Evolutionary conservation across 2,888 invertebrate genomes (phyloP).

Genomic region (Hirtodrosophila duncani): DNA sequence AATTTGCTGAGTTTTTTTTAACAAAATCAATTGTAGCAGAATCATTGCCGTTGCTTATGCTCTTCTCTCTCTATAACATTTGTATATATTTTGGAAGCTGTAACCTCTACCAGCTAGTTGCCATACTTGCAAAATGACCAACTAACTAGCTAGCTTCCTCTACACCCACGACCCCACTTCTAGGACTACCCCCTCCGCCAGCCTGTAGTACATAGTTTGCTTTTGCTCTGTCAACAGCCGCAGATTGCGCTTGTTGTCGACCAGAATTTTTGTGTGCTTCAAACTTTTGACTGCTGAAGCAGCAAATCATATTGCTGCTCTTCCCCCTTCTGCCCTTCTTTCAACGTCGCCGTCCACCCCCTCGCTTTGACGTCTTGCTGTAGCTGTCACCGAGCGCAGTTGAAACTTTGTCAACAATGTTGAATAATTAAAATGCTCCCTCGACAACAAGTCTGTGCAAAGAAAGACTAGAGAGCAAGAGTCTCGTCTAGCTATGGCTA

Average conservation of each 20-base stretch:
- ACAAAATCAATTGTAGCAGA: too few species aligned
- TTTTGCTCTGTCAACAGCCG: slow-evolving; percentile 7
- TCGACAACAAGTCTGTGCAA: slow-evolving; percentile 61
- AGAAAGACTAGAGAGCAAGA: slow-evolving; percentile 36
- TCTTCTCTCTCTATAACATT: too few species aligned
- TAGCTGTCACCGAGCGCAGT: slow-evolving; percentile 38
- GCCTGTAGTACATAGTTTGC: too few species aligned
- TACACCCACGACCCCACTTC: neutral
- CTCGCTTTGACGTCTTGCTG: neutral
- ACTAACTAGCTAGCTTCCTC: slow-evolving; percentile 9
- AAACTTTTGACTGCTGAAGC: slow-evolving; percentile 64
- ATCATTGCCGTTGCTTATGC: too few species aligned
- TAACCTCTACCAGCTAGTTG: too few species aligned
- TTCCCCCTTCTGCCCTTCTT: neutral
- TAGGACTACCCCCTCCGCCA: too few species aligned
- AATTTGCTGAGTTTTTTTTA: too few species aligned
- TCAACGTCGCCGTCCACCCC: neutral
- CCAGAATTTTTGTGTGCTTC: slow-evolving; percentile 38
- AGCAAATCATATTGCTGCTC: slow-evolving; percentile 66
- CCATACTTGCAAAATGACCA: slow-evolving; percentile 17
- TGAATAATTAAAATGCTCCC: slow-evolving; percentile 77
- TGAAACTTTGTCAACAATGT: slow-evolving; percentile 75
- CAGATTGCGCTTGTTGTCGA: slow-evolving; percentile 7
- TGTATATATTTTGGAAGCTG: too few species aligned
- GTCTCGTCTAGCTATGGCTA: too few species aligned